Conservation (phyloP, 2,888 invertebrate genomes). For the Corythucha ciliata region DNA sequence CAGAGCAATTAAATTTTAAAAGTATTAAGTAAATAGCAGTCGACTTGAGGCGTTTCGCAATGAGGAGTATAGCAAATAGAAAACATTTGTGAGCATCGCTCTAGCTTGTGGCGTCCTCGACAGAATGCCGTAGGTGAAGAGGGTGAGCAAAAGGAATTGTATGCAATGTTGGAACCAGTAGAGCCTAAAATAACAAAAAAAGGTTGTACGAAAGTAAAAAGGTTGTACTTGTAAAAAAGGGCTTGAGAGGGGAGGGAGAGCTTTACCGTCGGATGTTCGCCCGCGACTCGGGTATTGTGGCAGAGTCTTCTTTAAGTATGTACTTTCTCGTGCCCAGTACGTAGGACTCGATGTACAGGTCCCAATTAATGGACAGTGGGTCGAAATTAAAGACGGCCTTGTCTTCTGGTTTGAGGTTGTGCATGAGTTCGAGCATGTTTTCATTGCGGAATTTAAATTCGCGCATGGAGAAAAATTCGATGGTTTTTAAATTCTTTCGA, state of each 20-base stretch:
- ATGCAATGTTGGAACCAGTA: too few species aligned
- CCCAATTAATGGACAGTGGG: conserved; percentile 45
- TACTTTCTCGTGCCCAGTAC: conserved; percentile 46
- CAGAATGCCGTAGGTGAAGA: neutral
- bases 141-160: too few species aligned
- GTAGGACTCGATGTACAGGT: conserved; percentile 46
- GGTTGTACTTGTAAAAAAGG: too few species aligned
- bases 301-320: conserved; percentile 46
- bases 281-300: conserved; percentile 41
- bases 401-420: conserved; percentile 40
- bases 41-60: too few species aligned
- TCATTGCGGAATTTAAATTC: conserved; percentile 45
- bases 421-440: conserved; percentile 41
- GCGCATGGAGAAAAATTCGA: conserved; percentile 48
- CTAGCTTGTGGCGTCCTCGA: too few species aligned
- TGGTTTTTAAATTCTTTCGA: conserved; percentile 43
- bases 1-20: too few species aligned
- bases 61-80: too few species aligned
- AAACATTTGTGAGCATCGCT: too few species aligned
- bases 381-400: conserved; percentile 45
- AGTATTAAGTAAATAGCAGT: too few species aligned
- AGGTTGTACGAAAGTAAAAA: too few species aligned
- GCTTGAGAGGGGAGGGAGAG: too few species aligned
- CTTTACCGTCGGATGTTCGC: conserved; percentile 40
- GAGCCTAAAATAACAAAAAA: too few species aligned